A percentile compares a stretch with the other conserved stretches of the same genome.
Evolutionary conservation across 2,797 vertebrate species (phyloP).

Genomic region (Rhinichthys osculus): DNA sequence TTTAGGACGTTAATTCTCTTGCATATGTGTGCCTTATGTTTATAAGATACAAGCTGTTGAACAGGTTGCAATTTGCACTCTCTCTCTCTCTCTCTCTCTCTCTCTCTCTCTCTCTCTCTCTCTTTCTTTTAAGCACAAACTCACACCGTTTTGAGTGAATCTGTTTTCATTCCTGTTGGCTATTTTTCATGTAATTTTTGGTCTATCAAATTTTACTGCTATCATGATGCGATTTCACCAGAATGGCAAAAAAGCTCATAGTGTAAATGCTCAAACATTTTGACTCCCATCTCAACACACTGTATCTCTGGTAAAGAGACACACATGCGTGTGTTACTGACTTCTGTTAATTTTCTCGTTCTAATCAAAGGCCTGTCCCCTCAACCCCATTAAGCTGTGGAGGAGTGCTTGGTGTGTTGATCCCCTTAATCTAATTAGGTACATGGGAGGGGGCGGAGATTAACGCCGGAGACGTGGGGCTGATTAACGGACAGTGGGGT

Average conservation of each 20-base stretch:
- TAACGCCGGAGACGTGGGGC: conserved; percentile 73
- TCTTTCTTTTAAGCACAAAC: conserved; percentile 51
- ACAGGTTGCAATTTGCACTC: conserved; percentile 46
- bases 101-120: conserved; percentile 27
- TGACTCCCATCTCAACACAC: neutral
- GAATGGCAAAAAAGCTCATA: neutral
- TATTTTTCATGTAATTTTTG: neutral
- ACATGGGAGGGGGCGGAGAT: conserved; percentile 69
- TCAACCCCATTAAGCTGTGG: conserved; percentile 29
- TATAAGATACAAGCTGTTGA: conserved; percentile 38
- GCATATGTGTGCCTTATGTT: conserved; percentile 75
- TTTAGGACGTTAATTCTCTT: conserved; percentile 83
- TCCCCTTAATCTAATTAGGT: conserved; percentile 82
- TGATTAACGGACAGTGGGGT: conserved; percentile 81
- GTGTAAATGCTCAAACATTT: neutral
- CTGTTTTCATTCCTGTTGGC: neutral
- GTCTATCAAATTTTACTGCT: neutral
- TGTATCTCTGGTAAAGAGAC: neutral
- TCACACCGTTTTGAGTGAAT: conserved; percentile 13
- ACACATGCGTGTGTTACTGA: conserved; percentile 26
- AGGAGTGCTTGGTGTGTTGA: conserved; percentile 69
- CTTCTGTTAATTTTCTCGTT: conserved; percentile 30
- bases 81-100: neutral
- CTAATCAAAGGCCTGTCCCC: conserved; percentile 26
- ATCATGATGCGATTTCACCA: neutral